Percentiles rank a stretch among this genome's conserved stretches.
Conservation (phyloP, 2,113 vertebrate species). For the Pseudorectes ferrugineus region DNA sequence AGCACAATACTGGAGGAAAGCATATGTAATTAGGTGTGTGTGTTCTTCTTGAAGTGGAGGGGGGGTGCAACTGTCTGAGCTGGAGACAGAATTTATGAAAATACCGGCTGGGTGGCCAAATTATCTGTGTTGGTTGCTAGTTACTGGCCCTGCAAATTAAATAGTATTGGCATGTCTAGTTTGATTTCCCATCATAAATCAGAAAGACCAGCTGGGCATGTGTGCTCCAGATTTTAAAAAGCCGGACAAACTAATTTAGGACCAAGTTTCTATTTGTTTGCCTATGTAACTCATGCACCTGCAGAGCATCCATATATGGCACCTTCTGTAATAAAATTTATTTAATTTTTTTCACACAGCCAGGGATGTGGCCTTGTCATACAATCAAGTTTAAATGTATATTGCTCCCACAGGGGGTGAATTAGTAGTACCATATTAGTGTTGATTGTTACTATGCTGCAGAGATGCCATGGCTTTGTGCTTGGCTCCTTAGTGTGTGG, state of each 20-base stretch:
- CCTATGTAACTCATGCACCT: not conserved
- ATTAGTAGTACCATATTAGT: not conserved
- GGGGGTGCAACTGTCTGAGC: not conserved
- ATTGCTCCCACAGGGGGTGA: not conserved
- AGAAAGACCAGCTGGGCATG: not conserved
- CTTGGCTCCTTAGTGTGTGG: not conserved
- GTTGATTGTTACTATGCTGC: not conserved
- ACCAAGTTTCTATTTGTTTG: not conserved
- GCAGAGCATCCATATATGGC: not conserved
- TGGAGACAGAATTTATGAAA: not conserved
- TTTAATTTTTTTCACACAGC: not conserved
- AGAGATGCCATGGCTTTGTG: not conserved
- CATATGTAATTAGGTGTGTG: not conserved
- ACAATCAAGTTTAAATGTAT: not conserved
- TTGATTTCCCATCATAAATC: not conserved
- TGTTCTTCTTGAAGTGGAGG: not conserved
- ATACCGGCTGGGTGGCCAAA: not conserved
- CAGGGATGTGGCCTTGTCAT: not conserved
- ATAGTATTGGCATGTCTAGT: not conserved
- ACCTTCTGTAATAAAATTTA: not conserved
- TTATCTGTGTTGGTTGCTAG: not conserved
- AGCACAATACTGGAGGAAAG: not conserved
- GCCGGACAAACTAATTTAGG: not conserved
- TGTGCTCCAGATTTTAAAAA: not conserved
- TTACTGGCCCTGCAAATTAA: not conserved